phyloP scores from a whole-genome alignment of 2,888 invertebrate species.

The Cerastis rubricosa region DNA sequence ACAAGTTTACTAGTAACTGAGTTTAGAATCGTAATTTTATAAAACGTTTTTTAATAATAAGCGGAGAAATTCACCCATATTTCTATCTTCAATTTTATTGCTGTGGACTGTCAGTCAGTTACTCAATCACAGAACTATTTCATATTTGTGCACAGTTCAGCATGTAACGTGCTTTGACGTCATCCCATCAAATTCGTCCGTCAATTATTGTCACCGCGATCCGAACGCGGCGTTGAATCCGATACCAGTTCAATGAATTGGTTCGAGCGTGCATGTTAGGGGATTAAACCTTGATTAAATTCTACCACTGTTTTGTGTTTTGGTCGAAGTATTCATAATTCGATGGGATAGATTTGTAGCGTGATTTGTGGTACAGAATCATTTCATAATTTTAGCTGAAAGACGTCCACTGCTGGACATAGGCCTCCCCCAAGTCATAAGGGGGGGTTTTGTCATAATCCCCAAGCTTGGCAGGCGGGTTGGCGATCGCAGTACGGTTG shows the following conservation, averaged over 20 bases:
- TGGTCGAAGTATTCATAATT: slow-evolving; percentile 26
- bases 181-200: slow-evolving; percentile 39
- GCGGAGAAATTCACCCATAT: neutral
- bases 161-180: slow-evolving; percentile 15
- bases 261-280: slow-evolving; percentile 15
- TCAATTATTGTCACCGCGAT: slow-evolving; percentile 25
- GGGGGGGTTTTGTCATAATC: too few species aligned
- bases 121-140: neutral
- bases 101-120: neutral
- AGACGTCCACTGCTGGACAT: too few species aligned
- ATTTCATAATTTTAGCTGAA: too few species aligned
- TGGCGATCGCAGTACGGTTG: too few species aligned
- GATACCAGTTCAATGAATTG: slow-evolving; percentile 34
- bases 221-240: neutral
- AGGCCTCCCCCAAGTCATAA: too few species aligned
- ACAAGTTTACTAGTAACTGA: neutral
- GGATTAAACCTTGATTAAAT: slow-evolving; percentile 34
- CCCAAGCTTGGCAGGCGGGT: too few species aligned
- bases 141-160: neutral
- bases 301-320: slow-evolving; percentile 21
- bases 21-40: neutral
- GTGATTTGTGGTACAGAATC: too few species aligned
- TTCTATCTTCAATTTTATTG: neutral
- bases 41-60: neutral
- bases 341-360: neutral